Percentiles rank a stretch among this genome's conserved stretches.
Conservation (phyloP, 2,113 vertebrate species). For the Pomatostomus ruficeps region DNA sequence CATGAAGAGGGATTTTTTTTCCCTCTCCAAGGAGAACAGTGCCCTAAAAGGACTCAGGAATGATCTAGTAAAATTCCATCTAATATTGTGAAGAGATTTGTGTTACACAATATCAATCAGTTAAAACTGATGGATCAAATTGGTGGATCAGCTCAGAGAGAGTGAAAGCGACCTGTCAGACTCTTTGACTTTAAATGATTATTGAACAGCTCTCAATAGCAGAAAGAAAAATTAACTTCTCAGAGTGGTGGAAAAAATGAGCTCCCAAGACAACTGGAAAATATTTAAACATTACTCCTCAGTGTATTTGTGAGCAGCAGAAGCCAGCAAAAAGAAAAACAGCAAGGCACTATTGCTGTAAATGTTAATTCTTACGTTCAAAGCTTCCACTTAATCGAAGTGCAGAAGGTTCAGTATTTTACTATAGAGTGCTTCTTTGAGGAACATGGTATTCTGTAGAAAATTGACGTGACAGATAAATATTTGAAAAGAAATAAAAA, state of each 20-base stretch:
- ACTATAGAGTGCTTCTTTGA: not conserved
- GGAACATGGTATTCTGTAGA: not conserved
- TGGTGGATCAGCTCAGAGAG: not conserved
- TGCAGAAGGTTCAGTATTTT: not conserved
- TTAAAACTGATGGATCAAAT: not conserved
- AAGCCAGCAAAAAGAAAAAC: slow-evolving; percentile 6
- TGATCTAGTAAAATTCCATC: not conserved
- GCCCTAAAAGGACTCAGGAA: not conserved
- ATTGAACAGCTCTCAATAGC: not conserved
- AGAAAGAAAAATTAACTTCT: not conserved
- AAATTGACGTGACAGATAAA: not conserved
- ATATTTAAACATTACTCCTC: not conserved
- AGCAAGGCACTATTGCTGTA: not conserved
- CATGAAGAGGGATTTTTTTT: not conserved
- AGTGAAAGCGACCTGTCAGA: not conserved
- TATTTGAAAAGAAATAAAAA: not conserved
- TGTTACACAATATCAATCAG: not conserved
- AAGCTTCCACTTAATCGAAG: not conserved
- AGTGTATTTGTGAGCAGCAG: not conserved
- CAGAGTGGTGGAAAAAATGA: not conserved
- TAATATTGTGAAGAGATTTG: not conserved
- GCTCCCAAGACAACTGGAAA: not conserved
- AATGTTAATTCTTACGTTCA: not conserved
- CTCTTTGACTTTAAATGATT: not conserved
- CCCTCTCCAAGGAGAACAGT: not conserved